Evolutionary conservation across 2,113 vertebrate species (phyloP).

Genomic region (Apteryx mantelli): DNA sequence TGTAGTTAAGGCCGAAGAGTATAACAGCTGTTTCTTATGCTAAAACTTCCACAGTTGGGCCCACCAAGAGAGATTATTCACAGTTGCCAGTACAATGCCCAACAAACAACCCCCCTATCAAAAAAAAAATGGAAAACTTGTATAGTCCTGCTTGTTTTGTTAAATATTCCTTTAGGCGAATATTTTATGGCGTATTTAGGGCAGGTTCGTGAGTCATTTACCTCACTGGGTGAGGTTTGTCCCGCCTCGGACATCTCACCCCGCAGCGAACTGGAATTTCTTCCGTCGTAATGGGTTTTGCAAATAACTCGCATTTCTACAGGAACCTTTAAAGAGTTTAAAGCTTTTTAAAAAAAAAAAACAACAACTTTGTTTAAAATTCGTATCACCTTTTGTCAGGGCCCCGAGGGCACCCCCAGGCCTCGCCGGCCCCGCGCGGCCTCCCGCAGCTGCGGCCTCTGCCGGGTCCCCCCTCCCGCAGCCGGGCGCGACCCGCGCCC

Average conservation of each 20-base stretch:
- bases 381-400: background rate
- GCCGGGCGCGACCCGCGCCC: too few relatives aligned
- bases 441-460: background rate
- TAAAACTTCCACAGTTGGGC: background rate
- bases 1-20: background rate
- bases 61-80: background rate
- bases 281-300: conserved; percentile 22
- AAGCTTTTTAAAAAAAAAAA: background rate
- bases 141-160: background rate
- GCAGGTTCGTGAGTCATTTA: background rate
- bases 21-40: background rate
- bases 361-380: conserved; percentile 38
- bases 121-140: background rate
- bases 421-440: background rate
- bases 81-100: background rate
- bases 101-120: background rate
- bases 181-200: conserved; percentile 24
- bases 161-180: background rate
- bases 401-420: background rate
- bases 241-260: conserved; percentile 7
- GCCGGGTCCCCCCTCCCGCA: background rate
- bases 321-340: conserved; percentile 42
- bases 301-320: conserved; percentile 35
- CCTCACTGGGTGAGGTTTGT: conserved; percentile 16
- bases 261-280: conserved; percentile 32